Base-by-base conservation (phyloP, 1,140 invertebrate genomes). In the Zaprionus nigranus region DNA sequence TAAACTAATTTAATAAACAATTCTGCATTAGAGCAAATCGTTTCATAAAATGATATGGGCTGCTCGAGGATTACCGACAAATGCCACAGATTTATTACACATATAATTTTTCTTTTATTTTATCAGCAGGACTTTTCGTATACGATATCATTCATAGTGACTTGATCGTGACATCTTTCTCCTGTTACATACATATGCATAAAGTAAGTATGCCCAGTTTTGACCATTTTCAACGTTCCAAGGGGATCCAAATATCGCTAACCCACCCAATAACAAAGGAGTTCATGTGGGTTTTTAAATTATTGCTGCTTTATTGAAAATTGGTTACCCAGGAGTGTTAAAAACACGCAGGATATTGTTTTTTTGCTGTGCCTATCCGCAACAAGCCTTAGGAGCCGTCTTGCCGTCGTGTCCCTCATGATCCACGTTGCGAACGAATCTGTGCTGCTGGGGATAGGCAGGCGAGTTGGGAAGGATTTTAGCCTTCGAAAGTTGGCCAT, bases 241-340 rank as follows among this genome's bases (percentile, higher is more conserved):
- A 28, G 6, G 7, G 7, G 2, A 2, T 30, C 1, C 28, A 43
- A 43, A 17, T 6, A 6, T n/a, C 1, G 40, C n/a, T n/a, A 46
- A 9, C n/a, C 40, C 40, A 46, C 17, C 5, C n/a, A 17, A 46
- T 46, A 17, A 17, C n/a, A 17, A 46, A 46, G n/a, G 17, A 17
- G 40, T 46, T 46, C 17, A 17, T 46, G 40, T 46, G 40, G 40
- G 3, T 46, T 46, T 46, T 46, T 46, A 9, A 46, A 46, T 17
- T 43, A 43, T 46, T 46, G 40, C 40, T 46, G 40, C 40, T 46
- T 46, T 46, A 46, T 46, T 46, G 40, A 46, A 46, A 46, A 46
- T 46, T 46, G 6, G 6, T 46, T 17, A 9, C 5, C 40, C 40
- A 17, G 40, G 7, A 46, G 7, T 20, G 7, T 17, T 46, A 1